Percentiles rank a stretch among this genome's conserved stretches.
Evolutionary conservation across 2,888 invertebrate species (phyloP).

Genomic region (Crematogaster levior): DNA sequence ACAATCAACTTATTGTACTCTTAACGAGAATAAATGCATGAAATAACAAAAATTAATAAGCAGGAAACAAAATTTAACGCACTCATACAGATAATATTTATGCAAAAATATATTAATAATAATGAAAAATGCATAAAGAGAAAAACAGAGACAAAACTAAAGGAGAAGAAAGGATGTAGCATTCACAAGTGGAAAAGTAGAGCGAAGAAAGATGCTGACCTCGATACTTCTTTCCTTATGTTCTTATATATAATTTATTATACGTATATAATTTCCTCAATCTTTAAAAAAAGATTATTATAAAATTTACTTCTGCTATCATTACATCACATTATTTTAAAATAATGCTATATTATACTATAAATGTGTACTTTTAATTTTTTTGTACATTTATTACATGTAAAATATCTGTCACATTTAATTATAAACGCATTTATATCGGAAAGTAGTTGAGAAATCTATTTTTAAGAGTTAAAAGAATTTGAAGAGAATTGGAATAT

Average conservation of each 20-base stretch:
- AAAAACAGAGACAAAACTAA: slow-evolving; percentile 38
- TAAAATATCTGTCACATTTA: background rate
- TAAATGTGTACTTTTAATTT: background rate
- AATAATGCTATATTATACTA: background rate
- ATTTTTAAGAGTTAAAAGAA: background rate
- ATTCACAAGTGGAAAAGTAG: slow-evolving; percentile 23
- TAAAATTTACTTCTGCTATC: slow-evolving; percentile 6
- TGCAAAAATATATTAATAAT: slow-evolving; percentile 12
- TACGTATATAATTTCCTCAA: slow-evolving; percentile 22
- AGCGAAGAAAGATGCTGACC: slow-evolving; percentile 36
- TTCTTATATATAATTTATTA: background rate
- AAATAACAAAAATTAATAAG: background rate
- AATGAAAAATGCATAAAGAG: slow-evolving; percentile 51
- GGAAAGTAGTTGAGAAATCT: background rate
- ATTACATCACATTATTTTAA: background rate
- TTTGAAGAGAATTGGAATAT: background rate
- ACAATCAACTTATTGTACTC: background rate
- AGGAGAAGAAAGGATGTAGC: slow-evolving; percentile 21
- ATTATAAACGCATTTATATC: background rate
- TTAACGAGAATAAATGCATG: background rate
- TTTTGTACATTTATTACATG: background rate
- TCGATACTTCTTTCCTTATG: slow-evolving; percentile 22
- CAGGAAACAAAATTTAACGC: background rate
- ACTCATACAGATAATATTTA: background rate
- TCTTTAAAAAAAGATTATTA: background rate